These are phyloP conservation scores for Acridotheres tristis DNA, from an alignment of 2,797 vertebrate genomes.

Conservation along the genomic window DNA sequence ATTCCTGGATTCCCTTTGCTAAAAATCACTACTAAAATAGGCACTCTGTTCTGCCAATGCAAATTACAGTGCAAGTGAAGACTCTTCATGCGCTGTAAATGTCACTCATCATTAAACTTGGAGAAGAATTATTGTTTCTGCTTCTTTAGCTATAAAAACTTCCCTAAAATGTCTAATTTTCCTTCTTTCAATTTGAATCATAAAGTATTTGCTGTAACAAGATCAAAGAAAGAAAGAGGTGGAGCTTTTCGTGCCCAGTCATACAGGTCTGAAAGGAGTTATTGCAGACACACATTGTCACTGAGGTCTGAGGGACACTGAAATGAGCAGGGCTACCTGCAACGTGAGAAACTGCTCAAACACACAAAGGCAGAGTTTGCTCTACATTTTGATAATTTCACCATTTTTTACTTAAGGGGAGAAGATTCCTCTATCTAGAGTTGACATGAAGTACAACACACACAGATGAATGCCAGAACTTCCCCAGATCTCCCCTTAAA, in stretches of 20 bases:
- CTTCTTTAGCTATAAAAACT: background rate
- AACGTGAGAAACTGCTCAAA: background rate
- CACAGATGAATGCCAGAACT: background rate
- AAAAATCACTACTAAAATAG: constrained; percentile 2
- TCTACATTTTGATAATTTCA: background rate
- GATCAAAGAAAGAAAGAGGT: background rate
- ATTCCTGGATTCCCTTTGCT: constrained; percentile 5
- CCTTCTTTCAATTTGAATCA: background rate
- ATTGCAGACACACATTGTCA: background rate
- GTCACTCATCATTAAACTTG: constrained; percentile 30
- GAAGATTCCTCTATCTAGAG: background rate
- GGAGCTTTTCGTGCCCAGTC: background rate
- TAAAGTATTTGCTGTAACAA: background rate
- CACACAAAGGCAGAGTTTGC: background rate
- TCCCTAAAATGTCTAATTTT: background rate
- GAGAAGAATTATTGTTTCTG: constrained; percentile 47
- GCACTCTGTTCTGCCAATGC: constrained; percentile 14
- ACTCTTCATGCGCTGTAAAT: background rate
- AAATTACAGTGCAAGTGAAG: constrained; percentile 52
- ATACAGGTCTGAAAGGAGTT: background rate
- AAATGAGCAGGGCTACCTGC: background rate
- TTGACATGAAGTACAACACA: background rate
- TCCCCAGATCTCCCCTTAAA: background rate
- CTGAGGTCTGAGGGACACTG: background rate
- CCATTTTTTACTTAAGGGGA: background rate